A percentile compares a stretch with the other conserved stretches of the same genome.
phyloP scores from a whole-genome alignment of 2,888 invertebrate genomes.

The Thymelicus sylvestris region DNA sequence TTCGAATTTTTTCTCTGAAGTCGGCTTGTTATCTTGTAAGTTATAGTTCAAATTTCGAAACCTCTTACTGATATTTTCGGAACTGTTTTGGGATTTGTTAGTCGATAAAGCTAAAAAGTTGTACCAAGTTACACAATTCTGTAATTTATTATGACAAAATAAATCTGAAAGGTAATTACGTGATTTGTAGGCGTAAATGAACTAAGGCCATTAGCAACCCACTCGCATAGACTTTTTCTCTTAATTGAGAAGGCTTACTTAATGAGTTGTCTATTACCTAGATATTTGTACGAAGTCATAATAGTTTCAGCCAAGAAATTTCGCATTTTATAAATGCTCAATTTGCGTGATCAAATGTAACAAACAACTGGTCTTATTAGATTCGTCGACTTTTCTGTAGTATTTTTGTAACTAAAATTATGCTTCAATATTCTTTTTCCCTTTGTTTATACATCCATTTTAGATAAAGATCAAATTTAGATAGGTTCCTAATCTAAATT shows the following conservation, averaged over 20 bases:
- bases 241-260: too few relatives aligned
- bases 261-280: neutral
- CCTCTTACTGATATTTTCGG: slow-evolving; percentile 11
- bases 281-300: neutral
- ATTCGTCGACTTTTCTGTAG: slow-evolving; percentile 1
- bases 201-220: too few relatives aligned
- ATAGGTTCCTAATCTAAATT: neutral
- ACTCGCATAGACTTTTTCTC: too few relatives aligned
- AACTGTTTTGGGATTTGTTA: slow-evolving; percentile 10
- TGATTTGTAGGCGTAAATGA: neutral
- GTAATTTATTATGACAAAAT: slow-evolving; percentile 10
- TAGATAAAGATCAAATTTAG: slow-evolving; percentile 3
- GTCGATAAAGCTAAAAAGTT: slow-evolving; percentile 11
- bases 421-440: neutral
- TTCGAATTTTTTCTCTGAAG: slow-evolving; percentile 51
- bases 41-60: slow-evolving; percentile 37
- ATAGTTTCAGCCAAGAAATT: slow-evolving; percentile 11
- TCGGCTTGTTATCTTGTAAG: slow-evolving; percentile 45
- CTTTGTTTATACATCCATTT: neutral
- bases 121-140: neutral
- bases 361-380: slow-evolving; percentile 26
- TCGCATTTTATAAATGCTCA: slow-evolving; percentile 24
- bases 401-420: slow-evolving; percentile 2
- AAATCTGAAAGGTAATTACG: neutral
- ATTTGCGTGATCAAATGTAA: slow-evolving; percentile 30